Base-by-base conservation (phyloP, 2,888 invertebrate species). In the Nymphalis c-album region DNA sequence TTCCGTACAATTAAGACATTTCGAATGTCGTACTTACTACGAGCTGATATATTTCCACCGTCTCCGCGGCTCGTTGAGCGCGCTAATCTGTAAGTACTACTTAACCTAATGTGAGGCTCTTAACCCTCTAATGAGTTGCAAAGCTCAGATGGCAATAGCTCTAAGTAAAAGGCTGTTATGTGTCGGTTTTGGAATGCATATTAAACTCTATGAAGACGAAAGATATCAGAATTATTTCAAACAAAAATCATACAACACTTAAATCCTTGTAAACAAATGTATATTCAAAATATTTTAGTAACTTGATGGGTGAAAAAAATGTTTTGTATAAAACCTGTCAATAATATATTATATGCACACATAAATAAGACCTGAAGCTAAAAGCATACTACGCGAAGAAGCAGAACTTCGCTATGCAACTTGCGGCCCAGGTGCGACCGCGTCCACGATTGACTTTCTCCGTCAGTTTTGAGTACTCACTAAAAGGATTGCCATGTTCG, bases 401-500 rank as follows among this genome's bases (percentile, higher is more conserved):
- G 22, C 13, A 50, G 31, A 62, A 35, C 31, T 57, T 48, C 22
- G 22, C 55, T 26, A 55, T 60, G 26, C 48, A 66, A n/a, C 10
- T 66, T 31, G 60, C 47, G 55, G 26, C 65, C 59, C 60, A 64
- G 26, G 55, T 68, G 64, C 64, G 57, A 48, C 18, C 20, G 26
- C 31, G 57, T 80, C 82, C 79, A 79, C 83, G 78, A 79, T 84
- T 88, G 87, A 87, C 90, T 89, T 40, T 68, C 67, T 66, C 81
- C 81, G 85, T 77, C 77, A 90, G 87, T 90, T 90, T 86, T 89
- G 85, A 86, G 77, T 82, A 81, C 82, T 81, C 85, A 76, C 88
- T 91, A 90, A 91, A 91, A 91, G 91, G 91, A 88, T 90, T 91
- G 87, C 90, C 85, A 82, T 91, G 91, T 91, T 86, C 85, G 65